Evolutionary conservation across 2,113 vertebrate species (phyloP).

Genomic region (Danio rerio): GRCz12tu NC_133179.1:8943001-8943500

Average conservation of each 20-base stretch:
- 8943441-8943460: slow-evolving; percentile 51
- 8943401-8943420: slow-evolving; percentile 52
- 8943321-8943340: background rate
- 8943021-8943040: slow-evolving; percentile 15
- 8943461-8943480: slow-evolving; percentile 35
- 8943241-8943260: slow-evolving; percentile 8
- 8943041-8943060: background rate
- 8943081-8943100: slow-evolving; percentile 9
- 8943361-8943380: slow-evolving; percentile 40
- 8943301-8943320: slow-evolving; percentile 27
- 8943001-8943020: background rate
- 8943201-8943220: slow-evolving; percentile 20
- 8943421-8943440: slow-evolving; percentile 56
- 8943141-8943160: slow-evolving; percentile 5
- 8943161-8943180: slow-evolving; percentile 23
- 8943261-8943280: slow-evolving; percentile 11
- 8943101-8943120: slow-evolving; percentile 21
- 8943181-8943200: background rate
- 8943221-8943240: background rate
- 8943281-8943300: slow-evolving; percentile 22
- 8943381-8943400: slow-evolving; percentile 55
- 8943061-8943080: slow-evolving; percentile 17
- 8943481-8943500: slow-evolving; percentile 48
- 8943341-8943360: slow-evolving; percentile 50
- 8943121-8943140: slow-evolving; percentile 22